Percentiles rank a stretch among this genome's conserved stretches.
phyloP scores from a whole-genome alignment of 2,797 vertebrate genomes.

The Tapirus indicus region DNA sequence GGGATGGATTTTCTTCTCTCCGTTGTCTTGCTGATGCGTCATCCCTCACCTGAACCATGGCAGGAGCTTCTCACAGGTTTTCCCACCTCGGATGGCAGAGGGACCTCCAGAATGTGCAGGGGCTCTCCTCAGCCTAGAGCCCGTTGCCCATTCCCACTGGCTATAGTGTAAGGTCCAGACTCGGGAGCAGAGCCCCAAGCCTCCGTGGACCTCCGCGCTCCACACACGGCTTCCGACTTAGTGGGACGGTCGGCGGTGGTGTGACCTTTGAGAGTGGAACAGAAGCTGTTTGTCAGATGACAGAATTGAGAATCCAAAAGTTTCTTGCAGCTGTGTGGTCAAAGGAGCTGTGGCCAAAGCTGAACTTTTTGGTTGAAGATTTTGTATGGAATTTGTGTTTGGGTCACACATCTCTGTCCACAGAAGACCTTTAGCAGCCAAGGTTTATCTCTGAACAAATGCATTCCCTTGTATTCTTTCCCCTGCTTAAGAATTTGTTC shows the following conservation, averaged over 20 bases:
- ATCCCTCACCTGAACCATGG: neutral
- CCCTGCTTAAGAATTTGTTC: neutral
- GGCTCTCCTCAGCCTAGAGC: neutral
- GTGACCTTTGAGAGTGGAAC: neutral
- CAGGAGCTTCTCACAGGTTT: neutral
- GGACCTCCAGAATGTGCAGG: neutral
- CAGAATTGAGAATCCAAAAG: neutral
- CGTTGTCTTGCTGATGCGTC: neutral
- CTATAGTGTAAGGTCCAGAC: neutral
- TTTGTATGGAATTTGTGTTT: neutral
- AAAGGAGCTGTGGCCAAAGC: neutral
- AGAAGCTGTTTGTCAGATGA: neutral
- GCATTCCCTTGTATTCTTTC: neutral
- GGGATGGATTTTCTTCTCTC: neutral
- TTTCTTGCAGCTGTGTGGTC: neutral
- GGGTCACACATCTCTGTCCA: neutral
- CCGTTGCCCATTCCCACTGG: neutral
- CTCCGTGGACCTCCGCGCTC: neutral
- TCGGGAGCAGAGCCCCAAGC: neutral
- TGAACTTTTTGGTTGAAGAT: neutral
- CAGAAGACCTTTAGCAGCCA: neutral
- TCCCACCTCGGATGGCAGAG: neutral
- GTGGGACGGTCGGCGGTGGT: rapidly evolving
- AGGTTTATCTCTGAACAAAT: neutral
- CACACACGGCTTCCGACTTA: neutral